A percentile compares a stretch with the other conserved stretches of the same genome.
phyloP scores from a whole-genome alignment of 2,113 vertebrate genomes.

The Dipodomys spectabilis region DNA sequence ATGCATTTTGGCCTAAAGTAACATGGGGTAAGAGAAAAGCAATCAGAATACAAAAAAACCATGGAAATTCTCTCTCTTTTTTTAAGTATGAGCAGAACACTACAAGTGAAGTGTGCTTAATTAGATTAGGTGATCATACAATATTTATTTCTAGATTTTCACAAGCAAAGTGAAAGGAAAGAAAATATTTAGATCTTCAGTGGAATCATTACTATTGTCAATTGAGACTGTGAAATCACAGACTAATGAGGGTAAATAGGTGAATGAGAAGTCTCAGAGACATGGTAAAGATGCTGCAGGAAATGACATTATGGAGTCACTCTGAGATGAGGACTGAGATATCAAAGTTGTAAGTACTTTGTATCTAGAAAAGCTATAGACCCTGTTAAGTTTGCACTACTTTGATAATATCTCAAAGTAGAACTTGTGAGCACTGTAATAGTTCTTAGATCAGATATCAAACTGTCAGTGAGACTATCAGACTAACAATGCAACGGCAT shows the following conservation, averaged over 20 bases:
- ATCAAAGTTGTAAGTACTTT: neutral
- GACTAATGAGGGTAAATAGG: neutral
- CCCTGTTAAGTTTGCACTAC: neutral
- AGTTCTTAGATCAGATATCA: constrained; percentile 47
- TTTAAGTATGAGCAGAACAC: neutral
- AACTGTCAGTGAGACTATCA: constrained; percentile 1
- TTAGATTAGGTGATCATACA: constrained; percentile 10
- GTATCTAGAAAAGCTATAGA: constrained; percentile 14
- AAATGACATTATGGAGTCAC: constrained; percentile 14
- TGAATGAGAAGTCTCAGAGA: constrained; percentile 53
- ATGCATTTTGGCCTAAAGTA: constrained; percentile 15
- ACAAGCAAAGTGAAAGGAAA: neutral
- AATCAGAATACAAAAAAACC: neutral
- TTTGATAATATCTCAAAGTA: constrained; percentile 63
- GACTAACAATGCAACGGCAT: neutral
- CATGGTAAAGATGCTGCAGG: constrained; percentile 1
- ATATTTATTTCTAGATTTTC: constrained; percentile 30
- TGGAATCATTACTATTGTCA: constrained; percentile 15
- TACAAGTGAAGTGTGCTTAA: constrained; percentile 17
- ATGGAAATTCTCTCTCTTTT: neutral
- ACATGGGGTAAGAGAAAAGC: neutral
- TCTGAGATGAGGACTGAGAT: neutral
- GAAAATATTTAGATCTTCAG: constrained; percentile 3
- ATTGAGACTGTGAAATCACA: neutral
- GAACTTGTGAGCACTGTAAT: neutral